Evolutionary conservation across 2,797 vertebrate species (phyloP).

Genomic region (Spinibarbus caldwelli): DNA sequence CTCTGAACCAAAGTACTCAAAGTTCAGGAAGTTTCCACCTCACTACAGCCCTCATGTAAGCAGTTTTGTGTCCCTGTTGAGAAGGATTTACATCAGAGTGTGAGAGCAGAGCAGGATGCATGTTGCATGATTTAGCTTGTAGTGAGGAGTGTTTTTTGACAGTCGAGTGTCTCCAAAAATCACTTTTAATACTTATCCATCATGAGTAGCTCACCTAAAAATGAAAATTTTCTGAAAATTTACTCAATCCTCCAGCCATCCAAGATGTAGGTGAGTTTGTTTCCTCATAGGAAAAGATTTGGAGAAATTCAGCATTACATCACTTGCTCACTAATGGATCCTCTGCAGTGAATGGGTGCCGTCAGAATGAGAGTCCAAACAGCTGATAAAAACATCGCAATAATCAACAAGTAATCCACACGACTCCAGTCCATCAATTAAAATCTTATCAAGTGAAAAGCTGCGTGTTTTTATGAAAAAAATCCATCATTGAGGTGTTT

Average conservation of each 20-base stretch:
- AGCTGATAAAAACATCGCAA: background rate
- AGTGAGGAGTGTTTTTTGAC: too few relatives aligned
- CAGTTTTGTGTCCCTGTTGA: constrained; percentile 42
- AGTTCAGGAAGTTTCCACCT: constrained; percentile 23
- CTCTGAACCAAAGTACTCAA: background rate
- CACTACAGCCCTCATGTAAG: constrained; percentile 3
- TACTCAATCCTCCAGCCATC: background rate
- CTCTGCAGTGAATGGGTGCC: background rate
- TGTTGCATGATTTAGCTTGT: constrained; percentile 18
- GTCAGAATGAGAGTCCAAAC: background rate
- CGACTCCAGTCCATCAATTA: background rate
- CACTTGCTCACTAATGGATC: background rate
- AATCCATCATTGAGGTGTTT: background rate
- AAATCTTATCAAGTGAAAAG: background rate
- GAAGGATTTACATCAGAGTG: constrained; percentile 32
- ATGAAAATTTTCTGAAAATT: background rate
- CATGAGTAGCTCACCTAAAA: background rate
- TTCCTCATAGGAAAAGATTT: background rate
- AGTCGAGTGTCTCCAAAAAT: too few relatives aligned
- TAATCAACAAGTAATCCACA: too few relatives aligned
- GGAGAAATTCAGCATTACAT: background rate
- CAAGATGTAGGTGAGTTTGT: background rate
- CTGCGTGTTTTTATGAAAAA: background rate
- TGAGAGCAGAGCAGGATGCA: constrained; percentile 14
- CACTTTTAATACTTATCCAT: background rate